A percentile compares a stretch with the other conserved stretches of the same genome.
phyloP scores from a whole-genome alignment of 2,888 invertebrate genomes.

The Drosophila hamatofila region DNA sequence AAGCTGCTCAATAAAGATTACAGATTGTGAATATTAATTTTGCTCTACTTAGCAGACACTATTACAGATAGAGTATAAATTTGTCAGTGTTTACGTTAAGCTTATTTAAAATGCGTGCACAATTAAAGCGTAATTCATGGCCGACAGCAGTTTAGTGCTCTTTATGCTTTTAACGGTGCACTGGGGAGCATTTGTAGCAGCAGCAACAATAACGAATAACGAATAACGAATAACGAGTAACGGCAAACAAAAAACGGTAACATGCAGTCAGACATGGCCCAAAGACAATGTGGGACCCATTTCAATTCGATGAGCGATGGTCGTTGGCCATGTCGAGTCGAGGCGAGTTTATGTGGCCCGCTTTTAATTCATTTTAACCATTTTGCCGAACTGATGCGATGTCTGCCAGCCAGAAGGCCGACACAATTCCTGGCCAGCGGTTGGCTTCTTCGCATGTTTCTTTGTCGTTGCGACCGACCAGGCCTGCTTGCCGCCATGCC shows the following conservation, averaged over 20 bases:
- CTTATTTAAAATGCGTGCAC: constrained; percentile 59
- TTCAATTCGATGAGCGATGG: constrained; percentile 58
- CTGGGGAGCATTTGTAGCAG: constrained; percentile 75
- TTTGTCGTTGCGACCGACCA: constrained; percentile 22
- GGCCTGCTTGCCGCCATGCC: neutral
- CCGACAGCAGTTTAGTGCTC: constrained; percentile 75
- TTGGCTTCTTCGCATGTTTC: constrained; percentile 33
- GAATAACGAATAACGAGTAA: constrained; percentile 19
- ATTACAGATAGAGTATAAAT: constrained; percentile 24
- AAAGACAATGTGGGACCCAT: constrained; percentile 39
- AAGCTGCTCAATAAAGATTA: neutral
- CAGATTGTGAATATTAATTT: neutral
- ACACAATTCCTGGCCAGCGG: constrained; percentile 13
- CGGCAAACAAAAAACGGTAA: neutral
- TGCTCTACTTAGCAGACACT: too few relatives aligned
- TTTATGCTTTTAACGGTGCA: constrained; percentile 75
- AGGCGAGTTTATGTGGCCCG: constrained; percentile 63
- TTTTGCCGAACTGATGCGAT: constrained; percentile 29
- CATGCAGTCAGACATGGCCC: constrained; percentile 19
- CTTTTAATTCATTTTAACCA: constrained; percentile 69
- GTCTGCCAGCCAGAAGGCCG: constrained; percentile 14
- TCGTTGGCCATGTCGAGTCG: constrained; percentile 36
- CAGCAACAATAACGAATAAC: constrained; percentile 23
- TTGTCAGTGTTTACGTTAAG: constrained; percentile 15
- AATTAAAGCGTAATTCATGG: constrained; percentile 81